Percentiles rank a stretch among this genome's conserved stretches.
Conservation (phyloP, 2,888 invertebrate genomes). For the Tenthredo notha region DNA sequence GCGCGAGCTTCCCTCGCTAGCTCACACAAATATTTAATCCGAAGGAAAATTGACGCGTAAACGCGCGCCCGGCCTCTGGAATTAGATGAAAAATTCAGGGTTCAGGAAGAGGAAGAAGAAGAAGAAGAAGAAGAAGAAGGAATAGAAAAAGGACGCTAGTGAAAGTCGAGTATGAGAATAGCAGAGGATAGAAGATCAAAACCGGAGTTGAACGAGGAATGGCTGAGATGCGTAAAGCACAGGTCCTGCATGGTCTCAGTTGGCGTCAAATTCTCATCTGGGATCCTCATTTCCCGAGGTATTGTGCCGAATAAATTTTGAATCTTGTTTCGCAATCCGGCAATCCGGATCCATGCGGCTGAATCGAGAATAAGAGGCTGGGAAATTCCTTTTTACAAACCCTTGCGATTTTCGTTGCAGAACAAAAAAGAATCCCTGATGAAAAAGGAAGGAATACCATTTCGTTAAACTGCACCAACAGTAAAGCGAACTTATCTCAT, state of each 20-base stretch:
- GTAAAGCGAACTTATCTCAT: constrained; percentile 66
- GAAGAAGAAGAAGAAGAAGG: constrained; percentile 56
- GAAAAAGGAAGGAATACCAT: background rate
- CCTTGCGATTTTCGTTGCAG: background rate
- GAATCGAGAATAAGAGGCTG: background rate
- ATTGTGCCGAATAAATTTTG: constrained; percentile 49
- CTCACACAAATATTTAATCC: constrained; percentile 69
- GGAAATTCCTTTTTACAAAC: background rate
- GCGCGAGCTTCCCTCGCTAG: constrained; percentile 58
- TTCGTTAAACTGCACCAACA: background rate
- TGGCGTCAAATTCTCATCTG: constrained; percentile 52
- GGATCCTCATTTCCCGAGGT: constrained; percentile 36
- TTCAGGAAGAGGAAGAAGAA: constrained; percentile 54
- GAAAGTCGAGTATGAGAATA: constrained; percentile 37
- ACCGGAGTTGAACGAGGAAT: constrained; percentile 28
- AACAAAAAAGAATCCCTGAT: background rate
- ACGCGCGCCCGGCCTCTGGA: constrained; percentile 40
- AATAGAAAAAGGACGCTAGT: background rate
- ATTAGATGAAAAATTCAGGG: constrained; percentile 64
- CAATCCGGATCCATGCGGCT: background rate
- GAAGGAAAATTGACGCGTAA: constrained; percentile 67
- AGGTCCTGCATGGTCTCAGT: constrained; percentile 47
- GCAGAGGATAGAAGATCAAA: constrained; percentile 40
- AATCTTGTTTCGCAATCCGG: background rate
- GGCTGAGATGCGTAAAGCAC: background rate